phyloP scores from a whole-genome alignment of 2,113 vertebrate genomes.

The Dasypus novemcinctus region DNA sequence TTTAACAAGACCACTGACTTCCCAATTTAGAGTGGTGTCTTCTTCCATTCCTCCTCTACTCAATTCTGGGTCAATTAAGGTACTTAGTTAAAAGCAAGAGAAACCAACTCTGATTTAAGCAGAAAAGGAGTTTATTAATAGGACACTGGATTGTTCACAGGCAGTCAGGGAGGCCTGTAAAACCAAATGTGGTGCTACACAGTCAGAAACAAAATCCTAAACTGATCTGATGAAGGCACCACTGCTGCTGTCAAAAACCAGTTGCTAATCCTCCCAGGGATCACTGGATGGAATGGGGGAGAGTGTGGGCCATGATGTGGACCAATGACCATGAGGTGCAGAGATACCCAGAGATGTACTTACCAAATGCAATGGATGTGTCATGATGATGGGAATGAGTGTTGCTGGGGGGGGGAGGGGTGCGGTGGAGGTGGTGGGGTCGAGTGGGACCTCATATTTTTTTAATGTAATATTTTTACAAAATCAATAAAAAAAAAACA shows the following conservation, averaged over 20 bases:
- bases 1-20: not conserved
- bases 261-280: too few relatives aligned
- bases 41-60: not conserved
- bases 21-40: not conserved
- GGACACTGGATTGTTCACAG: not conserved
- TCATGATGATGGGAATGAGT: too few relatives aligned
- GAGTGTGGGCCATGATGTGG: too few relatives aligned
- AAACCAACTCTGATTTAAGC: slow-evolving; percentile 17
- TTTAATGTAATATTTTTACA: too few relatives aligned
- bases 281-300: too few relatives aligned
- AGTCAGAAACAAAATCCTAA: not conserved
- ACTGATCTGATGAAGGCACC: not conserved
- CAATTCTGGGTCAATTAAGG: not conserved
- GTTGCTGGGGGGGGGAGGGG: too few relatives aligned
- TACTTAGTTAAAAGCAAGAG: not conserved
- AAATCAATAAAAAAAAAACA: too few relatives aligned
- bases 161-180: not conserved
- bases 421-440: too few relatives aligned
- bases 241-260: not conserved
- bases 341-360: too few relatives aligned
- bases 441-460: too few relatives aligned
- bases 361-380: too few relatives aligned
- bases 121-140: slow-evolving; percentile 35
- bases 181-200: not conserved
- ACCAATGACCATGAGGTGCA: too few relatives aligned